Evolutionary conservation across 2,888 invertebrate species (phyloP), one percentile per base, ranked within the genome.

Genomic region (Eupithecia subfuscata): DNA sequence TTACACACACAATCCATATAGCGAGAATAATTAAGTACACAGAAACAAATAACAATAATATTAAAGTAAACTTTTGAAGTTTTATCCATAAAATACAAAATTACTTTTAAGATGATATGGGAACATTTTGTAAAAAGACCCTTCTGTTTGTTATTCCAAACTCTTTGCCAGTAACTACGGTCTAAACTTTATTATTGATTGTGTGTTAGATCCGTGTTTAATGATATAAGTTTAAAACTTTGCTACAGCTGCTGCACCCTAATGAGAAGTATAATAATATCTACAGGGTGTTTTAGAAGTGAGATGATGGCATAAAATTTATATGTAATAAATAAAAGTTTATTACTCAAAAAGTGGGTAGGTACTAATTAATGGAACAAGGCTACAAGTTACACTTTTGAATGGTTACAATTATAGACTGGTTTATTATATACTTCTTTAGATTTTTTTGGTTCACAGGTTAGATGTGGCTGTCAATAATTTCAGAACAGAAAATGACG

Each of bases 161-260:
- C 60, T 60, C 25, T 22, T 22, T 64, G 68, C 14, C 6, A 70
- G 75, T 65, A 73, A 65, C 70, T 72, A 43, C 48, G 37, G 12
- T 48, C 34, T 34, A 71, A 83, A 85, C 78, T 84, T 82, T 81
- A 78, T 80, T 84, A 84, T 82, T 80, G 83, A 84, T 82, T 78
- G 79, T 73, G 63, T 60, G 60, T 75, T 71, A 74, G 76, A 76
- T 79, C 80, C 70, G 34, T 37, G 56, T 78, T 77, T 83, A 78
- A 81, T 79, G 74, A 83, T 77, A 77, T 80, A 76, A 82, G 81
- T 82, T 80, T 69, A n/a, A 67, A 82, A 81, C 77, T 77, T 72
- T 67, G 34, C 34, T 43, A 34, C 16, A 64, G 14, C 77, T 75
- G 78, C 74, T 81, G 80, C 69, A 40, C 25, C 65, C 16, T 75